Conservation (phyloP, 2,888 invertebrate genomes). For the Netelia inedita region DNA sequence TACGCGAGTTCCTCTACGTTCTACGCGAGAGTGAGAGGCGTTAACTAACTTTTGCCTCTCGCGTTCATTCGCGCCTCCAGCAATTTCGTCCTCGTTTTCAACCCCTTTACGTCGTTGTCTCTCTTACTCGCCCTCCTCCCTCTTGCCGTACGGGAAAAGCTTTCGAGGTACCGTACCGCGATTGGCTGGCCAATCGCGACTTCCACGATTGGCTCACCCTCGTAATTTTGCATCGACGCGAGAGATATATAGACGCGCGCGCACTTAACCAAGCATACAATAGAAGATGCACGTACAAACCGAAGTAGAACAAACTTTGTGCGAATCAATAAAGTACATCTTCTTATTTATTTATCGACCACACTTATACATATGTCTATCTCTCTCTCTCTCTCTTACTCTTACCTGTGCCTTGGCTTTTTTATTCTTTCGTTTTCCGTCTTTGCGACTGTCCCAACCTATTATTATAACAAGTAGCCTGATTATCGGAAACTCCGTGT, state of each 20-base stretch:
- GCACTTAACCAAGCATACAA: conserved; percentile 1
- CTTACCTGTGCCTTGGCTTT: background rate
- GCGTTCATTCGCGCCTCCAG: conserved; percentile 72
- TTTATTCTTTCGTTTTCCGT: background rate
- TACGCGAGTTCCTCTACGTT: conserved; percentile 72
- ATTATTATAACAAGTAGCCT: conserved; percentile 46
- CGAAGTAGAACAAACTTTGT: conserved; percentile 36
- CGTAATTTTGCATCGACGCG: background rate
- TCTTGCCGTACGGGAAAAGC: conserved; percentile 69
- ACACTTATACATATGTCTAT: background rate
- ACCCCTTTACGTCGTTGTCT: conserved; percentile 77
- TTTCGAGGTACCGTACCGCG: conserved; percentile 56
- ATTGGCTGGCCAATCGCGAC: conserved; percentile 76
- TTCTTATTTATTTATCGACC: conserved; percentile 24
- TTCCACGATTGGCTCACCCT: conserved; percentile 2
- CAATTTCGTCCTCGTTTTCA: conserved; percentile 58
- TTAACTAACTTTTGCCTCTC: conserved; percentile 80
- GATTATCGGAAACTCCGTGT: conserved; percentile 34
- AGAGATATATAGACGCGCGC: background rate
- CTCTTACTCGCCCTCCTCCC: conserved; percentile 47
- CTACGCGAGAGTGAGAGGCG: conserved; percentile 75
- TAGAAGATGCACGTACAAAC: background rate
- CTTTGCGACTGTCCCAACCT: conserved; percentile 5
- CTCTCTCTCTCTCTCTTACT: background rate
- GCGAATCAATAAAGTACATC: conserved; percentile 19